Evolutionary conservation across 1,140 invertebrate genomes (phyloP), one percentile per base, ranked within the genome.

Genomic region (Tigriopus japonicus): DNA sequence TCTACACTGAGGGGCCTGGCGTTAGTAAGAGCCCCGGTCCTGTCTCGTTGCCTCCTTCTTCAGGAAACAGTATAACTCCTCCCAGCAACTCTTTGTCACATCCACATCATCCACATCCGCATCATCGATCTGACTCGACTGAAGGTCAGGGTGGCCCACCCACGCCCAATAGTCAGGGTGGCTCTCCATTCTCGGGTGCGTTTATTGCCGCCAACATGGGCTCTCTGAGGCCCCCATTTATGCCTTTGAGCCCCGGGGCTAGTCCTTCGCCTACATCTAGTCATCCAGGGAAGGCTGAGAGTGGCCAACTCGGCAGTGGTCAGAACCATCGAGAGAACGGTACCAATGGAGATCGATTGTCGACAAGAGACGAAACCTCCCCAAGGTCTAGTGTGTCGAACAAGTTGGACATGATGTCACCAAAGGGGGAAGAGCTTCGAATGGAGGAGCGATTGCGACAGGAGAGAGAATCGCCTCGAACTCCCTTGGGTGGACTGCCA

Each of bases 341-440:
- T 17, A 24, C 15, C 15, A 24, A 54, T 17, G 23, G 52, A 54
- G 52, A 54, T 21, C n/a, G 45, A 21, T 21, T 69, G 82, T 83
- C 68, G 69, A 84, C 19, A 76, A 80, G 65, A 78, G 81, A 23
- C 77, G 28, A 35, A 35, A 35, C 28, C 3, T 35, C 28, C 28
- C 28, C 28, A 35, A 35, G 9, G 28, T 35, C 28, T 35, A 35
- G 28, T 35, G 28, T 35, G 9, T 35, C 28, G 3, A 35, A 35
- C 28, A 35, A 35, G 9, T 5, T 35, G 28, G 28, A 35, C 28
- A 35, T 35, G 28, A 35, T 35, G 28, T 35, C 28, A 35, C 24
- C 24, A 59, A 23, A 28, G 24, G 56, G 51, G 41, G 53, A 55
- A 6, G 41, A 42, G 21, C 35, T 35, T 43, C 35, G 49, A 51